Evolutionary conservation across 2,888 invertebrate genomes (phyloP), one percentile per base, ranked within the genome.

Genomic region (Agonopterix heracliana): DNA sequence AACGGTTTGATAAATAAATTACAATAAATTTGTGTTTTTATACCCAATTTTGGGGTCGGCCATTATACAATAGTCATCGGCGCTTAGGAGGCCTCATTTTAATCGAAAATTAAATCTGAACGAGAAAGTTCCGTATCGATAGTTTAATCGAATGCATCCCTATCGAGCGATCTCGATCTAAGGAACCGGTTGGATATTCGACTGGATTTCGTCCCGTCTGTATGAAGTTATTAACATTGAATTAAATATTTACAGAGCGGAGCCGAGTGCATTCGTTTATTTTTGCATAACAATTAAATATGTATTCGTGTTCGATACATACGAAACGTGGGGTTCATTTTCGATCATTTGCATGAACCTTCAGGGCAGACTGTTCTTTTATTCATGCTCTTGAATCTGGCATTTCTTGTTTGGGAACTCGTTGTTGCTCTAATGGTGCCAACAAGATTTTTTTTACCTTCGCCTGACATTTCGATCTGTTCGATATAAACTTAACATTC

Each of bases 221-320:
- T 71, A 78, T 77, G 66, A 74, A 78, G 78, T 74, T 81, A 80
- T 81, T 80, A 80, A 71, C 76, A 78, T 80, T 71, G 72, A 74
- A 79, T 82, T 81, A 73, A 78, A 81, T 81, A 81, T 80, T 81
- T 75, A 78, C 77, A 66, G 66, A 52, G 71, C 60, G 67, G 54
- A 59, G 68, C 71, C 71, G 72, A 72, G 66, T 75, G 75, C 64
- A 64, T 57, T 74, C 69, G 71, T 71, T 76, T 71, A 74, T 74
- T 82, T 82, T 78, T 79, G 77, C 83, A 82, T 84, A 74, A 81
- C 81, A 82, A 82, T 77, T 73, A 75, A 75, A 72, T 75, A 74
- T 70, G 65, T 71, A 67, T 62, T 60, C 59, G 63, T 59, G 57
- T 64, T 57, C 62, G 67, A 67, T 71, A 63, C 60, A 55, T 61